Percentiles rank a stretch among this genome's conserved stretches.
Evolutionary conservation across 2,113 vertebrate genomes (phyloP).

Genomic region (Cochlearius cochlearius): DNA sequence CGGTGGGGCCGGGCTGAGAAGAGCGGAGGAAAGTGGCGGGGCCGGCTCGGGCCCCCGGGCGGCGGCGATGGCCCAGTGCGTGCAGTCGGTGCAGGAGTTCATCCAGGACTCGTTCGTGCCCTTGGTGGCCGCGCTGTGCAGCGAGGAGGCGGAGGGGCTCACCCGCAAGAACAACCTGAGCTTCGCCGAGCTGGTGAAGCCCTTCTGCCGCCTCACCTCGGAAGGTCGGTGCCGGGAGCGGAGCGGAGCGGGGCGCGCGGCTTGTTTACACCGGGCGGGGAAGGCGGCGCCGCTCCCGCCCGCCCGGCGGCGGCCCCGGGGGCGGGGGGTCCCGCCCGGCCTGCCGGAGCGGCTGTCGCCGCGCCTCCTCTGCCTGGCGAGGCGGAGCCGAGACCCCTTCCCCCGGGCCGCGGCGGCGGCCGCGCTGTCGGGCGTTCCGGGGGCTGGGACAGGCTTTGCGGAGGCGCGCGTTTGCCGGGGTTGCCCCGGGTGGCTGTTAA

Average conservation of each 20-base stretch:
- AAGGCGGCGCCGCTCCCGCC: background rate
- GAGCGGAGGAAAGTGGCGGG: slow-evolving; percentile 27
- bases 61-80: slow-evolving; percentile 88
- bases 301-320: background rate
- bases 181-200: slow-evolving; percentile 91
- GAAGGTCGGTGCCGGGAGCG: slow-evolving; percentile 83
- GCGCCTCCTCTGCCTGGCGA: background rate
- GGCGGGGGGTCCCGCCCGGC: background rate
- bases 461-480: background rate
- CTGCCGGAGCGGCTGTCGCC: background rate
- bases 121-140: slow-evolving; percentile 93
- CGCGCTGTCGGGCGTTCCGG: background rate
- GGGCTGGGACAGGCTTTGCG: background rate
- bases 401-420: background rate
- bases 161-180: slow-evolving; percentile 90
- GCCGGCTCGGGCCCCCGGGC: background rate
- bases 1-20: background rate
- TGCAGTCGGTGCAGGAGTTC: slow-evolving; percentile 95
- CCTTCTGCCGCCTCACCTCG: slow-evolving; percentile 93
- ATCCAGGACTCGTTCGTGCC: slow-evolving; percentile 96
- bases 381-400: no score
- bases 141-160: slow-evolving; percentile 89
- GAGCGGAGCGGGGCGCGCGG: background rate
- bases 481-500: background rate
- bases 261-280: slow-evolving; percentile 14